phyloP scores from a whole-genome alignment of 1,140 invertebrate genomes.

The Galleria mellonella region DNA sequence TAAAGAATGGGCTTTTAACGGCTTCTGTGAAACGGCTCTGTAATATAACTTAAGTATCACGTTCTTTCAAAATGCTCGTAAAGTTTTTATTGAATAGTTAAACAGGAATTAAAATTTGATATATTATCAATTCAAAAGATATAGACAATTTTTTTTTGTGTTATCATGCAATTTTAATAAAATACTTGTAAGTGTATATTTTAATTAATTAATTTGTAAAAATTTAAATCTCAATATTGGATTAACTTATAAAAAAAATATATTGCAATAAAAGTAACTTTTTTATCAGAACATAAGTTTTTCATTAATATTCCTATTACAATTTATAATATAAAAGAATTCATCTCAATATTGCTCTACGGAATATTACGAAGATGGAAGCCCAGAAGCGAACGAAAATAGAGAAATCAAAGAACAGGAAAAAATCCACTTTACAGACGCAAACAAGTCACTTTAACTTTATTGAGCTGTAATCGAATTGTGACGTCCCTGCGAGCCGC shows the following conservation, averaged over 20 bases:
- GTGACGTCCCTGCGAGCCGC: conserved; percentile 61
- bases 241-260: too few relatives aligned
- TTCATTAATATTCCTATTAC: conserved; percentile 6
- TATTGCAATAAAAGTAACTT: too few relatives aligned
- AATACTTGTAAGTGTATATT: too few relatives aligned
- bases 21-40: conserved; percentile 15
- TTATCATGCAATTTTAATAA: too few relatives aligned
- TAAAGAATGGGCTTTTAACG: conserved; percentile 57
- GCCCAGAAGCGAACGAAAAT: conserved; percentile 29
- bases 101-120: neutral
- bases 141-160: too few relatives aligned
- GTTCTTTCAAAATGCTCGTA: too few relatives aligned
- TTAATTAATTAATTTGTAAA: too few relatives aligned
- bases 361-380: conserved; percentile 5
- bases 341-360: conserved; percentile 4
- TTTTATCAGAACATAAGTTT: neutral
- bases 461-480: conserved; percentile 74
- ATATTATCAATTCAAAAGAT: too few relatives aligned
- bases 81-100: conserved; percentile 1
- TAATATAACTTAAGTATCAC: conserved; percentile 8
- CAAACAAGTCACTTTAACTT: conserved; percentile 74
- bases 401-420: conserved; percentile 52
- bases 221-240: too few relatives aligned
- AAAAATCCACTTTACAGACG: conserved; percentile 72
- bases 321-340: conserved; percentile 7